Percentiles rank a stretch among this genome's conserved stretches.
Evolutionary conservation across 2,888 invertebrate genomes (phyloP).

Genomic region (Idaea biselata): DNA sequence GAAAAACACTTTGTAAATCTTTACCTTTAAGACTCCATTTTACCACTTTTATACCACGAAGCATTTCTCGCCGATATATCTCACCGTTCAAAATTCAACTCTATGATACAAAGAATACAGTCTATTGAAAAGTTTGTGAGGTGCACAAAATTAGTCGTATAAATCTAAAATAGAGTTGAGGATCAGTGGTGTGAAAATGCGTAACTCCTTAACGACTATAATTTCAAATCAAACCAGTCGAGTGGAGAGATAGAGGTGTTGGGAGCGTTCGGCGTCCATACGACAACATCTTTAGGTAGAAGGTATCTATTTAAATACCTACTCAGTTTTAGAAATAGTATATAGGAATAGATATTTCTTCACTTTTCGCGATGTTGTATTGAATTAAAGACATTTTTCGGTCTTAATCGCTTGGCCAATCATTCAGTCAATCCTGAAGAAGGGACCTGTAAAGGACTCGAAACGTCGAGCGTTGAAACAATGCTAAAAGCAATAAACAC

Average conservation of each 20-base stretch:
- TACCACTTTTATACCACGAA: neutral
- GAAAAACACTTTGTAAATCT: neutral
- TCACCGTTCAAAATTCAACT: neutral
- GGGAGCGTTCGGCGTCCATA: neutral
- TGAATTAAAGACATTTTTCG: too few relatives aligned
- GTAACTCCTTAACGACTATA: slow-evolving; percentile 66
- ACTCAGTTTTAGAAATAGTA: too few relatives aligned
- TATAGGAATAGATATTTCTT: too few relatives aligned
- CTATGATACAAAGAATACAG: neutral
- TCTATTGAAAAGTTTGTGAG: neutral
- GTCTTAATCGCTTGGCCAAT: too few relatives aligned
- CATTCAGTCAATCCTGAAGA: too few relatives aligned
- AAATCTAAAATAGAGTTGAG: slow-evolving; percentile 62
- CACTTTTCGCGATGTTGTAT: too few relatives aligned
- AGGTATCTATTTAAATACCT: too few relatives aligned
- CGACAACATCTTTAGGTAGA: neutral
- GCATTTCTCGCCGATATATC: neutral
- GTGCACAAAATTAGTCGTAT: slow-evolving; percentile 42
- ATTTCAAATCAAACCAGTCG: slow-evolving; percentile 60
- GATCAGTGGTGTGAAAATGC: slow-evolving; percentile 59
- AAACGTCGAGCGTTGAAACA: too few relatives aligned
- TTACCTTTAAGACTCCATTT: neutral
- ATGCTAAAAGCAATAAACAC: too few relatives aligned
- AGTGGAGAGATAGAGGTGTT: slow-evolving; percentile 55
- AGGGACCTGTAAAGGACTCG: too few relatives aligned